A percentile compares a stretch with the other conserved stretches of the same genome.
phyloP scores from a whole-genome alignment of 2,797 vertebrate genomes.

The Takifugu rubripes region DNA sequence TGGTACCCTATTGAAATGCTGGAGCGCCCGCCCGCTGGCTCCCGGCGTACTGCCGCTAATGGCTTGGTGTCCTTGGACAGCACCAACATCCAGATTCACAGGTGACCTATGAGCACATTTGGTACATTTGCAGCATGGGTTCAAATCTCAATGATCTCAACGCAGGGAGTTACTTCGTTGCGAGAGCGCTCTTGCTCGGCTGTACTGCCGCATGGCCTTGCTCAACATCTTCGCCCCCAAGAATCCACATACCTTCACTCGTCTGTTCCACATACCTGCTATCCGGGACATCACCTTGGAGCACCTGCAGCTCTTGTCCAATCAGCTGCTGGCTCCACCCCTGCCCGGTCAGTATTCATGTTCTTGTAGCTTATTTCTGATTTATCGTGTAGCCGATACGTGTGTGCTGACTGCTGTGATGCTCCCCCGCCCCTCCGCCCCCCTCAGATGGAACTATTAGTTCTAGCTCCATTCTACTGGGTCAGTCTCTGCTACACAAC shows the following conservation, averaged over 20 bases:
- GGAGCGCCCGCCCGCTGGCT: slow-evolving; percentile 91
- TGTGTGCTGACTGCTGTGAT: slow-evolving; percentile 7
- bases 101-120: slow-evolving; percentile 64
- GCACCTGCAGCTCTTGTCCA: slow-evolving; percentile 94
- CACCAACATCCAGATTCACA: slow-evolving; percentile 97
- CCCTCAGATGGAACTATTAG: slow-evolving; percentile 92
- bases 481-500: slow-evolving; percentile 93
- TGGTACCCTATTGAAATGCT: slow-evolving; percentile 99
- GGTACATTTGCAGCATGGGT: neutral
- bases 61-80: slow-evolving; percentile 93
- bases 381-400: neutral
- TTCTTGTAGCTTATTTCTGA: neutral
- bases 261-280: slow-evolving; percentile 95
- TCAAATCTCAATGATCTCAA: slow-evolving; percentile 9
- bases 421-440: slow-evolving; percentile 14
- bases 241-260: slow-evolving; percentile 92
- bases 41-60: slow-evolving; percentile 93
- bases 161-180: slow-evolving; percentile 91
- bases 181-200: slow-evolving; percentile 87
- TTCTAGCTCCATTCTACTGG: slow-evolving; percentile 89
- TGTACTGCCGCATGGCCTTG: slow-evolving; percentile 96
- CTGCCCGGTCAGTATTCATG: slow-evolving; percentile 81
- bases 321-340: slow-evolving; percentile 92
- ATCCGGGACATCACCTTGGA: slow-evolving; percentile 96
- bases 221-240: slow-evolving; percentile 98